Base-by-base conservation (phyloP, 2,113 vertebrate genomes). In the Mystacornis crossleyi region DNA sequence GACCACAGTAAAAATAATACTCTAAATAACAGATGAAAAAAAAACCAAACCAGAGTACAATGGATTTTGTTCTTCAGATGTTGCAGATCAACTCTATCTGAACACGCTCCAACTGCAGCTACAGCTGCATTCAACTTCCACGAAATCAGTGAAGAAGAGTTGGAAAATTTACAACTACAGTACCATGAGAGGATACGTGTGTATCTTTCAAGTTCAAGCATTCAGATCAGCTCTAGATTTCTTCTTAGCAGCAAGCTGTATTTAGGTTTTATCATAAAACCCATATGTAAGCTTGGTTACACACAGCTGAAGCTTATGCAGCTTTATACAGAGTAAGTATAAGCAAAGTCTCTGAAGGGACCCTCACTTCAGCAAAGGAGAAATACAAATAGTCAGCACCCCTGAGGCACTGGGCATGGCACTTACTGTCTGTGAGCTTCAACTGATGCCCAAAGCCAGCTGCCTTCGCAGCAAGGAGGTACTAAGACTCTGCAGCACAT, bases 31-130 rank as follows among this genome's bases (percentile, higher is more conserved):
- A 71, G 50, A 51, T 34, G 4, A 71, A 87, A 60, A 40, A 45
- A 38, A 40, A 1, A 0, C 13, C 6, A 10, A 53, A 42, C 0
- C 34, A 58, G 31, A 72, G 4, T 43, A 77, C 1, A 0, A 48
- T 14, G 13, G 51, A 10, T 73, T 92, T 89, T 89, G 20, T 26
- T 69, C 67, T 70, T 92, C n/a, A 47, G 51, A 89, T 4, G 2
- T 4, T 50, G 53, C 40, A 72, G 36, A 72, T 65, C 51, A 66
- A 3, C 73, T 53, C 42, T 48, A 47, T 15, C 60, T 89, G 69
- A 86, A 81, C 36, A 45, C 8, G 50, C 25, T 82, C 45, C 74
- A 89, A 11, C 34, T 48, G 42, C 75, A 94, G 43, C 36, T 77
- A 55, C n/a, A 95, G 62, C 33, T 77, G 33, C 67, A 70, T 25